A percentile compares a stretch with the other conserved stretches of the same genome.
Evolutionary conservation across 30 jellyfish, hydroid and myxozoan genomes (phyloP).

Genomic region (Rhopilema esculentum): DNA sequence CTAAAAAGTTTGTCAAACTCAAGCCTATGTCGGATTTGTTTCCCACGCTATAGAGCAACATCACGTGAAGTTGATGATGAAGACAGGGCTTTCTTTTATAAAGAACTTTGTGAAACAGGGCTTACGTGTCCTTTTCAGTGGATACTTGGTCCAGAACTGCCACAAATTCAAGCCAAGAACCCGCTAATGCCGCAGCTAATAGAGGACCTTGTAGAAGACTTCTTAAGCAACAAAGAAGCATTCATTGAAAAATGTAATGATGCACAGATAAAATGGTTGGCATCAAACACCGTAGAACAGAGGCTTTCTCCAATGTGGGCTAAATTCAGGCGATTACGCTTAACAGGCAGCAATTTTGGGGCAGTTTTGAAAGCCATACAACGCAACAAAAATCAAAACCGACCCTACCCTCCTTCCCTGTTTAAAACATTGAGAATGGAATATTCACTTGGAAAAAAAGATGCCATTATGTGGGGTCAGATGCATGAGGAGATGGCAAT

Average conservation of each 20-base stretch:
- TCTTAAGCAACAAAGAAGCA: background rate
- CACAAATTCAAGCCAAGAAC: background rate
- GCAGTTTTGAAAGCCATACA: conserved; percentile 8
- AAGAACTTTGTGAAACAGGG: background rate
- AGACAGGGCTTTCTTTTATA: conserved; percentile 7
- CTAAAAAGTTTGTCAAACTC: conserved; percentile 7
- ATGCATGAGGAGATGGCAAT: conserved; percentile 36
- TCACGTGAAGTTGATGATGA: background rate
- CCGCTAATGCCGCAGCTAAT: conserved; percentile 17
- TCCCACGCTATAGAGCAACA: conserved; percentile 8
- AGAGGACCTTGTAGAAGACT: conserved; percentile 21
- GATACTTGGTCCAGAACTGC: conserved; percentile 33
- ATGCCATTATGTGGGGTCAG: conserved; percentile 46
- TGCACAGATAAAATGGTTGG: conserved; percentile 24
- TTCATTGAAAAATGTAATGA: conserved; percentile 6
- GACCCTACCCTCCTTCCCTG: conserved; percentile 39
- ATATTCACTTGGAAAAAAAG: conserved; percentile 16
- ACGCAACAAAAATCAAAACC: background rate
- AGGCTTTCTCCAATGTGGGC: conserved; percentile 6
- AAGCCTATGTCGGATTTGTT: conserved; percentile 12
- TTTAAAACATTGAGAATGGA: conserved; percentile 40
- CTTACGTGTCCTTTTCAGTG: conserved; percentile 16
- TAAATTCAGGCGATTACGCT: background rate
- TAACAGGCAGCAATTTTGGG: conserved; percentile 46
- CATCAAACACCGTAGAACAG: conserved; percentile 14